phyloP scores from a whole-genome alignment of 2,113 vertebrate genomes.

The Entelurus aequoreus region DNA sequence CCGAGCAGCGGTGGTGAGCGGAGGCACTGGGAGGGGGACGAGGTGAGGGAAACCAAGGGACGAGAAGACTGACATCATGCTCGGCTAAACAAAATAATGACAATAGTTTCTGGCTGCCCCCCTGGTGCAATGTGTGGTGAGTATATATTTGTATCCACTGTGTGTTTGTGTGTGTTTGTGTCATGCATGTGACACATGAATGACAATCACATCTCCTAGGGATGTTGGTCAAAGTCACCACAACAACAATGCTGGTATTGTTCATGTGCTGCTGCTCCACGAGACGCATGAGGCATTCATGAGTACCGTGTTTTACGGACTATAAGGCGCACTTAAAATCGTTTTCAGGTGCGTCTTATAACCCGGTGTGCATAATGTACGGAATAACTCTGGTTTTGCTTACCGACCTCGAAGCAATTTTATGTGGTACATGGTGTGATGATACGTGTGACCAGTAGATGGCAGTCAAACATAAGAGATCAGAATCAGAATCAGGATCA shows the following conservation, averaged over 20 bases:
- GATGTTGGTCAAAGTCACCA: slow-evolving; percentile 33
- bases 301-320: no score
- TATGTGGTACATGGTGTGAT: no score
- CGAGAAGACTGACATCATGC: slow-evolving; percentile 51
- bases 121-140: slow-evolving; percentile 75
- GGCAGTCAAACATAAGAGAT: no score
- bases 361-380: no score
- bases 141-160: slow-evolving; percentile 33
- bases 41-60: slow-evolving; percentile 40
- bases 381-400: no score
- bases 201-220: slow-evolving; percentile 19
- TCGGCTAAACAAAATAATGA: slow-evolving; percentile 52
- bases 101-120: slow-evolving; percentile 50
- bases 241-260: slow-evolving; percentile 6
- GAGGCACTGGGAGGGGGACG: slow-evolving; percentile 48
- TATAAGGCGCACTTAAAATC: no score
- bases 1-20: slow-evolving; percentile 48
- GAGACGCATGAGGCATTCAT: not conserved
- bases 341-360: no score
- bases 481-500: no score
- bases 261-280: slow-evolving; percentile 7
- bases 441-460: no score
- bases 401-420: no score
- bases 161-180: not conserved
- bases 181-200: not conserved